Evolutionary conservation across 2,113 vertebrate genomes (phyloP).

Genomic region (Chionomys nivalis): DNA sequence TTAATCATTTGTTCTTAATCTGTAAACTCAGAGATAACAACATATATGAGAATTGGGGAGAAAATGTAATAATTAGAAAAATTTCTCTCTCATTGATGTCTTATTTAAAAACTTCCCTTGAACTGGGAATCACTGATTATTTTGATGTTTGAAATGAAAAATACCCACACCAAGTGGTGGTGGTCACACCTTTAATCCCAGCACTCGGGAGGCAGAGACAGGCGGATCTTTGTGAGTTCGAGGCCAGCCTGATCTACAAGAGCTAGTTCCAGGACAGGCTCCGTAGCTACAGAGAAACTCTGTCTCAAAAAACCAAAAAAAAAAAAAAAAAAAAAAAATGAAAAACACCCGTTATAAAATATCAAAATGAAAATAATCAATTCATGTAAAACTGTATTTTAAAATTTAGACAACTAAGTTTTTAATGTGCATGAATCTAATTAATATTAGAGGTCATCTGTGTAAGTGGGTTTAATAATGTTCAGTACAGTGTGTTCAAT

Average conservation of each 20-base stretch:
- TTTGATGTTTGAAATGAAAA: not conserved
- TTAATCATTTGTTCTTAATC: conserved; percentile 9
- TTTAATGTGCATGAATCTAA: not conserved
- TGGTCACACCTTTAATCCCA: no score
- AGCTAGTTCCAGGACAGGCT: no score
- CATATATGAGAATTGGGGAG: not conserved
- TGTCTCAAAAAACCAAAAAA: no score
- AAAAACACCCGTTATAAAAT: not conserved
- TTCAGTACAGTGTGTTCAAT: not conserved
- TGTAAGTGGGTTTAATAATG: not conserved
- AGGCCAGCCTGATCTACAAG: no score
- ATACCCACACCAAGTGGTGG: no score
- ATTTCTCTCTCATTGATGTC: not conserved
- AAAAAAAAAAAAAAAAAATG: no score
- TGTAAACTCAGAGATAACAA: not conserved
- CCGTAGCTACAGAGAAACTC: no score
- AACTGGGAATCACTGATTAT: not conserved
- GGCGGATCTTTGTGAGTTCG: no score
- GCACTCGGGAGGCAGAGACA: no score
- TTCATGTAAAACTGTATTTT: not conserved
- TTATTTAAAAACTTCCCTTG: not conserved
- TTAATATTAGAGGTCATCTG: not conserved
- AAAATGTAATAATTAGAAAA: not conserved
- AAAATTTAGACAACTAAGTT: not conserved
- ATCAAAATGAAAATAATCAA: not conserved